Conservation (phyloP, 2,113 vertebrate genomes). For the Fregata magnificens region DNA sequence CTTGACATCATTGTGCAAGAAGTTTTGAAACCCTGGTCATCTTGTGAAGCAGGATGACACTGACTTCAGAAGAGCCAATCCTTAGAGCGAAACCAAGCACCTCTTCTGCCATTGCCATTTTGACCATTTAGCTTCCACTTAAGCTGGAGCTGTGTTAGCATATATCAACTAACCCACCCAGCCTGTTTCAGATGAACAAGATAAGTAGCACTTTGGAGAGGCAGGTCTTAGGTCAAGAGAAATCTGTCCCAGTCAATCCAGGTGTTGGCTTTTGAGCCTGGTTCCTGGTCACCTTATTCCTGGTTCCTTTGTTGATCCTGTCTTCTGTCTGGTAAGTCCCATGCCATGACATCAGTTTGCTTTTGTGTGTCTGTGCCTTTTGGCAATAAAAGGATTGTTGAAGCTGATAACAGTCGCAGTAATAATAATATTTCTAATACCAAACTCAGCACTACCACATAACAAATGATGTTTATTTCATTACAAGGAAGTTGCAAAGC, state of each 20-base stretch:
- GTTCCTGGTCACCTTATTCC: neutral
- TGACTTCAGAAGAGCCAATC: neutral
- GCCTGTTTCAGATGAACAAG: neutral
- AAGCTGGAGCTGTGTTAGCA: neutral
- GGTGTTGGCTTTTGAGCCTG: neutral
- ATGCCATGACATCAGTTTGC: rapidly evolving
- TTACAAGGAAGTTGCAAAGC: neutral
- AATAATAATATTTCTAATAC: neutral
- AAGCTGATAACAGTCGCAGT: neutral
- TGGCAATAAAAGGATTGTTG: neutral
- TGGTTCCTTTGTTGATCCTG: neutral
- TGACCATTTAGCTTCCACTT: neutral
- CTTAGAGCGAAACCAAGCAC: neutral
- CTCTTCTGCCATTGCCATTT: neutral
- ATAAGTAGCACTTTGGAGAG: neutral
- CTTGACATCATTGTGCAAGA: neutral
- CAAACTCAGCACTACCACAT: neutral
- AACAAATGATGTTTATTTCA: neutral
- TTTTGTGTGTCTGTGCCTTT: neutral
- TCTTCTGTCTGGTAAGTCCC: neutral
- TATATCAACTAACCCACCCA: neutral
- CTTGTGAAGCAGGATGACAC: neutral
- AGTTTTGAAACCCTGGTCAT: neutral
- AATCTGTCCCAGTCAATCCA: neutral
- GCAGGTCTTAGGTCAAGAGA: neutral